phyloP scores from a whole-genome alignment of 2,888 invertebrate species.

The Parnassius glacialis region DNA sequence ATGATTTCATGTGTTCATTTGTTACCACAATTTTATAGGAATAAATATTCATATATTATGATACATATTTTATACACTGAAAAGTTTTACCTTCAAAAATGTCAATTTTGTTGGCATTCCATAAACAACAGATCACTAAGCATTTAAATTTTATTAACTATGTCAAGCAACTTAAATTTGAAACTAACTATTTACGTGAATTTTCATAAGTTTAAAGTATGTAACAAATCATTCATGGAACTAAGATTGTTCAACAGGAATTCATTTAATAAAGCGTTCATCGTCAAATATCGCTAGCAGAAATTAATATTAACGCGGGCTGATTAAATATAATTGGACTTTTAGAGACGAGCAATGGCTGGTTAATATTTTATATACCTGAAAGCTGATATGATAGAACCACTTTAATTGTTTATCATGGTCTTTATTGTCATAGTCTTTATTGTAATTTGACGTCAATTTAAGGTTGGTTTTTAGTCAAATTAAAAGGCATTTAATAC shows the following conservation, averaged over 20 bases:
- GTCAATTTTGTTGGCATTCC: too few relatives aligned
- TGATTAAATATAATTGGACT: constrained; percentile 43
- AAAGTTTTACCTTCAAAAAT: too few relatives aligned
- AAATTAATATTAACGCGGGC: constrained; percentile 57
- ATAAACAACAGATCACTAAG: too few relatives aligned
- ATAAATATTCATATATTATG: too few relatives aligned
- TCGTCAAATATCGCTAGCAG: constrained; percentile 42
- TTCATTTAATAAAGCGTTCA: constrained; percentile 46
- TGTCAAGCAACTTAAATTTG: too few relatives aligned
- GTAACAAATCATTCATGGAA: constrained; percentile 16
- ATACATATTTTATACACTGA: too few relatives aligned
- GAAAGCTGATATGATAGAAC: constrained; percentile 24
- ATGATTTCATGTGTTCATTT: too few relatives aligned
- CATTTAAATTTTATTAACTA: too few relatives aligned
- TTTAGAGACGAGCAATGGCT: constrained; percentile 23
- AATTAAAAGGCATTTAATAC: constrained; percentile 23
- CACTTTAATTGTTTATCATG: constrained; percentile 25
- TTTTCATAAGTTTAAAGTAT: constrained; percentile 6
- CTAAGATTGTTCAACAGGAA: constrained; percentile 40
- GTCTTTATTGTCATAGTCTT: constrained; percentile 12
- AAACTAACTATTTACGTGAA: background rate
- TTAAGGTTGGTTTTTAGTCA: constrained; percentile 25
- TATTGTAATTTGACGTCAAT: constrained; percentile 26
- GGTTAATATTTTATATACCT: constrained; percentile 26
- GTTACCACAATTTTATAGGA: too few relatives aligned